These are phyloP conservation scores for Hycleus phaleratus DNA, from an alignment of 1,140 invertebrate species.

Conservation along the genomic window DNA sequence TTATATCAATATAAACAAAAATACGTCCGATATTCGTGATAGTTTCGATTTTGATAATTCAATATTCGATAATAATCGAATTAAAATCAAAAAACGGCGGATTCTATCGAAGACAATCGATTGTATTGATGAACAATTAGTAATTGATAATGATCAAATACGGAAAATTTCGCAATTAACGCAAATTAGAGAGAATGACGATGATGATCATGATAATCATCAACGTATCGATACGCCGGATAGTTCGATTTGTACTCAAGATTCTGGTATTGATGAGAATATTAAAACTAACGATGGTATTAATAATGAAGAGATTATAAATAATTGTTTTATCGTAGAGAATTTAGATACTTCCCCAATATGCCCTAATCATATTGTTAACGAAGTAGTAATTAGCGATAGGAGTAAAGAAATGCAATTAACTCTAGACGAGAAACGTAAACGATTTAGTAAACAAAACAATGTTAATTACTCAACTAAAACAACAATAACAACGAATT, in stretches of 20 bases:
- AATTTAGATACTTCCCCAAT: slow-evolving; percentile 25
- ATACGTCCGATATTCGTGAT: slow-evolving; percentile 15
- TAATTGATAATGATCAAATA: neutral
- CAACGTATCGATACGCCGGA: too few relatives aligned
- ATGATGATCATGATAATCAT: neutral
- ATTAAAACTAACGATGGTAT: neutral
- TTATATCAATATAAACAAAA: slow-evolving; percentile 26
- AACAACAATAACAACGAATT: too few relatives aligned
- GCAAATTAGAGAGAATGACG: neutral
- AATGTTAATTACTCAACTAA: neutral
- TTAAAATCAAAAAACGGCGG: slow-evolving; percentile 2
- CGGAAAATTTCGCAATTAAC: neutral
- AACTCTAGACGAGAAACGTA: slow-evolving; percentile 2
- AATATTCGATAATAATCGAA: slow-evolving; percentile 2
- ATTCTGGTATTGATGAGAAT: neutral
- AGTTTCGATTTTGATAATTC: slow-evolving; percentile 4
- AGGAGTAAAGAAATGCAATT: neutral
- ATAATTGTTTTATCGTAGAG: neutral
- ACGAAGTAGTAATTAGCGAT: slow-evolving; percentile 18
- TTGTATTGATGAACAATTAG: slow-evolving; percentile 18
- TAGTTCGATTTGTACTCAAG: too few relatives aligned
- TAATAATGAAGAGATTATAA: neutral
- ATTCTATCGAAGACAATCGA: slow-evolving; percentile 17
- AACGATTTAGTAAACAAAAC: neutral
- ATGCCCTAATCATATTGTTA: slow-evolving; percentile 29